Evolutionary conservation across 2,888 invertebrate species (phyloP).

Genomic region (Polia nebulosa): DNA sequence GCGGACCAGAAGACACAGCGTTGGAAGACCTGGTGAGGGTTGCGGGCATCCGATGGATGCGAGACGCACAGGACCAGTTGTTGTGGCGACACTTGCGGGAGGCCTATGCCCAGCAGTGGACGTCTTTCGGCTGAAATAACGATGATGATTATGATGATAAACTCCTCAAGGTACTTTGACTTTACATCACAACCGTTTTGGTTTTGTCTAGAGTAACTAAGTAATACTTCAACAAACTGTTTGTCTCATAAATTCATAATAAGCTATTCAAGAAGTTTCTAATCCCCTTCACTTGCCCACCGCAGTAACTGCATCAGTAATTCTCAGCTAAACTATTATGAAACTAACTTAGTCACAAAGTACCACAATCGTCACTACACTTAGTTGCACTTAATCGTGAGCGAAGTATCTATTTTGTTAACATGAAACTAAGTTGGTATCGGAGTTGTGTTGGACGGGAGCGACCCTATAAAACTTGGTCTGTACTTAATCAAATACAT

Average conservation of each 20-base stretch:
- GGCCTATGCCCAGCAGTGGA: too few relatives aligned
- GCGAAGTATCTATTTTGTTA: conserved; percentile 66
- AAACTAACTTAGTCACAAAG: conserved; percentile 31
- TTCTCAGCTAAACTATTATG: conserved; percentile 15
- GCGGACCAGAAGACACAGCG: too few relatives aligned
- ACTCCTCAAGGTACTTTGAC: not conserved
- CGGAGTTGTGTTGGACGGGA: conserved; percentile 33
- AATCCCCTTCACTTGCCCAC: not conserved
- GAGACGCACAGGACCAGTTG: too few relatives aligned
- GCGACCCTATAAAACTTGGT: conserved; percentile 73
- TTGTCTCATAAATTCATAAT: not conserved
- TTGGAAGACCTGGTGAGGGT: too few relatives aligned
- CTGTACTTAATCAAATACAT: conserved; percentile 78
- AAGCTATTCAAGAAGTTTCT: conserved; percentile 7
- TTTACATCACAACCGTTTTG: not conserved
- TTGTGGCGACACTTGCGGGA: too few relatives aligned
- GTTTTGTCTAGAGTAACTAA: not conserved
- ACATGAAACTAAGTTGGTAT: conserved; percentile 61
- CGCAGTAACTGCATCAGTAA: conserved; percentile 21
- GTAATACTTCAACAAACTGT: not conserved
- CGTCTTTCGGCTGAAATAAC: too few relatives aligned
- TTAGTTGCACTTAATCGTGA: conserved; percentile 60
- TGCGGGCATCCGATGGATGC: too few relatives aligned
- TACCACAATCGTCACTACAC: conserved; percentile 32
- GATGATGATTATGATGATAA: too few relatives aligned